These are phyloP conservation scores for Chlorospingus flavigularis DNA, from an alignment of 2,797 vertebrate species.

Conservation along the genomic window DNA sequence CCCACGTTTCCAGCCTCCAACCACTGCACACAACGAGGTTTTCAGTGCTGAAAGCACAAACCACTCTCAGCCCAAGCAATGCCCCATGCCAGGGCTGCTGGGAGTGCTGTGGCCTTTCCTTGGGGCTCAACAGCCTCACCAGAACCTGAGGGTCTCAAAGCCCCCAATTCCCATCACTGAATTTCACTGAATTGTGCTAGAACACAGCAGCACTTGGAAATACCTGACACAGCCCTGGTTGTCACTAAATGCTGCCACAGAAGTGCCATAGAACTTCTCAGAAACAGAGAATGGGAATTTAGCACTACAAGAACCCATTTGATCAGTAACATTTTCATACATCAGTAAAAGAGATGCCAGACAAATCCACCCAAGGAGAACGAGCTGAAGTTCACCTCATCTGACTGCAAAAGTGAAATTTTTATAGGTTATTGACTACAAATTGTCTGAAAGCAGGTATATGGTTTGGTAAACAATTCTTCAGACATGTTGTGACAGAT, in stretches of 20 bases:
- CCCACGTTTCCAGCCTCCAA: background rate
- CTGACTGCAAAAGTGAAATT: background rate
- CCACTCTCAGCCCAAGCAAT: background rate
- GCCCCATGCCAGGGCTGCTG: fast-evolving
- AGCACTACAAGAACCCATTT: background rate
- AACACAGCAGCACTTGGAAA: background rate
- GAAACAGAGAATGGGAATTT: background rate
- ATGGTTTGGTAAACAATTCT: background rate
- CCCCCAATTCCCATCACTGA: fast-evolving
- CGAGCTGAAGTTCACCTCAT: background rate
- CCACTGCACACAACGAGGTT: background rate
- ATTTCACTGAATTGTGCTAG: background rate
- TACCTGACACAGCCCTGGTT: background rate
- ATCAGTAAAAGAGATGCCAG: background rate
- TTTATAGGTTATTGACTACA: background rate
- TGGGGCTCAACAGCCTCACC: fast-evolving
- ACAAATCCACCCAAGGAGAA: background rate
- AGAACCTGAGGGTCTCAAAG: background rate
- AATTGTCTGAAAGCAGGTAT: background rate
- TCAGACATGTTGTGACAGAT: background rate
- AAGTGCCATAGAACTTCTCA: background rate
- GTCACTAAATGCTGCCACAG: background rate
- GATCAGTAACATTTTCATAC: background rate
- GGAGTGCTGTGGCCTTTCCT: fast-evolving
- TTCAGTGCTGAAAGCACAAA: background rate